Evolutionary conservation across 2,797 vertebrate species (phyloP), one percentile per base, ranked within the genome.

Genomic region (Gallirallus australis): DNA sequence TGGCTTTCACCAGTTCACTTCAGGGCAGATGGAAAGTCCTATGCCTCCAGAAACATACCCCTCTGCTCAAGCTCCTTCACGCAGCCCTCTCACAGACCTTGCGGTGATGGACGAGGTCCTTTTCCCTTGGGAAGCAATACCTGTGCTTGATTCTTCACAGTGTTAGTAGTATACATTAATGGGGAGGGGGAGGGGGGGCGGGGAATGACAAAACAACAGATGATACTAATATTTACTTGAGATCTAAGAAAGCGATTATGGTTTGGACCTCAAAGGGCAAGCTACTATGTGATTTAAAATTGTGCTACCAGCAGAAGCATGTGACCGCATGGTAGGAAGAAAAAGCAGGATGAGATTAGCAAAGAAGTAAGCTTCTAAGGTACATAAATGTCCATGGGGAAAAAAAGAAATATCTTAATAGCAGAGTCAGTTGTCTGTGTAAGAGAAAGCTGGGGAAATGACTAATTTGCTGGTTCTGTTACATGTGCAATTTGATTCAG

Each of bases 301-400:
- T 65, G 17, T 75, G 52, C 78, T 73, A 64, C 77, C 79, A 68
- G 82, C 76, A 87, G 70, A 68, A 93, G 69, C 28, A 7, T 91
- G 59, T 93, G 91, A 96, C 84, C 78, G 96, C 71, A 87, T 42
- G 40, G 42, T 72, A 50, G 69, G 90, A 94, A 93, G 90, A 94
- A 93, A 85, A 95, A 88, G 85, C 77, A 91, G 48, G 52, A 95
- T 47, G 85, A 94, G 86, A 94, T 95, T 90, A 96, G 83, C 52
- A 60, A 92, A 89, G 66, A 91, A 96, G 72, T 87, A 75, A 90
- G 70, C 82, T 86, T 87, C 68, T 94, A 68, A 94, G 78, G 73
- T 96, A 84, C 63, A 66, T 61, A 90, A 95, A 94, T 69, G 61
- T 83, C 84, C 79, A 61, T 3, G 8, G 61, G 35, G 13, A 23